A percentile compares a stretch with the other conserved stretches of the same genome.
These are phyloP conservation scores for Drosophila insularis DNA, from an alignment of 1,140 invertebrate genomes.

Conservation along the genomic window DNA sequence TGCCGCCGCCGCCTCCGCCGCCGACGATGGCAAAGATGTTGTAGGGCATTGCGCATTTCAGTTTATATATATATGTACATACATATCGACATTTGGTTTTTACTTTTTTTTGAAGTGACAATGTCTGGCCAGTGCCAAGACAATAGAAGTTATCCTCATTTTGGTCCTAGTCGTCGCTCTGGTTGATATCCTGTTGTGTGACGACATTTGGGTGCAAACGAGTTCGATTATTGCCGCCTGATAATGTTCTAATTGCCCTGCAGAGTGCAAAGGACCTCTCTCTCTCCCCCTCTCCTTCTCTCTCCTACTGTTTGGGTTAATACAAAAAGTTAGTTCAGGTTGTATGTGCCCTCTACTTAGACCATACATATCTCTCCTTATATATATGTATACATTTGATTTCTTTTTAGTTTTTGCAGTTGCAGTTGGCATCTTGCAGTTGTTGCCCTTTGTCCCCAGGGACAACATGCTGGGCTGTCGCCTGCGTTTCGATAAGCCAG, in stretches of 20 bases:
- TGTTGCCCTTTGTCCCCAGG: constrained; percentile 30
- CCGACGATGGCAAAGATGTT: constrained; percentile 14
- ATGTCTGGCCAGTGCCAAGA: constrained; percentile 17
- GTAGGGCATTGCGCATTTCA: not conserved
- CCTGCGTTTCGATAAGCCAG: not conserved
- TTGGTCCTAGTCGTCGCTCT: constrained; percentile 16
- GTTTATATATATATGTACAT: too few relatives aligned
- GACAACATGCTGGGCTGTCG: constrained; percentile 50
- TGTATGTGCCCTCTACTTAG: not conserved
- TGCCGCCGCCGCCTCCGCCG: constrained; percentile 40
- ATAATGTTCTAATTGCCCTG: constrained; percentile 77
- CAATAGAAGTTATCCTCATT: not conserved
- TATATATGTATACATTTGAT: not conserved
- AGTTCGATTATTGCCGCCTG: constrained; percentile 77
- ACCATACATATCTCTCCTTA: not conserved
- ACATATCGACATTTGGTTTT: too few relatives aligned
- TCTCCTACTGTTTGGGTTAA: not conserved
- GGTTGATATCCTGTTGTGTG: constrained; percentile 27
- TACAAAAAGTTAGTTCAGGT: not conserved
- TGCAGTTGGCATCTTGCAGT: constrained; percentile 40
- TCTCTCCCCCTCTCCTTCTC: not conserved
- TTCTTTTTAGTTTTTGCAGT: constrained; percentile 35
- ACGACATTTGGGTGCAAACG: constrained; percentile 78
- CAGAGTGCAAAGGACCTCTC: constrained; percentile 33
- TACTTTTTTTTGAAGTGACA: not conserved